Evolutionary conservation across 2,888 invertebrate genomes (phyloP).

Genomic region (Pterobdella sp.): DNA sequence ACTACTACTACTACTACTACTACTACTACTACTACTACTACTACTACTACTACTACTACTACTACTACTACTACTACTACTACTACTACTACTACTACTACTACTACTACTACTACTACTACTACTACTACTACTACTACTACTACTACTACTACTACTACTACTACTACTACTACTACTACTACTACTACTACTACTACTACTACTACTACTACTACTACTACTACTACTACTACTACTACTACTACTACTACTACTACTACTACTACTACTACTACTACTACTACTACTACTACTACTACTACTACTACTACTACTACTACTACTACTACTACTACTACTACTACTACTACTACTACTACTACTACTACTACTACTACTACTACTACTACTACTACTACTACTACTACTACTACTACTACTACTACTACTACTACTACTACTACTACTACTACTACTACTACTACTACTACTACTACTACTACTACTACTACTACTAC

Average conservation of each 20-base stretch:
- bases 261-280: constrained; percentile 32
- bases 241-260: constrained; percentile 31
- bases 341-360: constrained; percentile 32
- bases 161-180: constrained; percentile 32
- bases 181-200: constrained; percentile 32
- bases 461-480: constrained; percentile 31
- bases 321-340: constrained; percentile 33
- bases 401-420: constrained; percentile 32
- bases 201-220: constrained; percentile 31
- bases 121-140: constrained; percentile 32
- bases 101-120: constrained; percentile 32
- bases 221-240: constrained; percentile 32
- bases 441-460: constrained; percentile 32
- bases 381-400: constrained; percentile 32
- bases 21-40: constrained; percentile 32
- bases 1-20: constrained; percentile 32
- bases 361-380: constrained; percentile 31
- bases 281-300: constrained; percentile 32
- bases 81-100: constrained; percentile 31
- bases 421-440: constrained; percentile 32
- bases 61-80: constrained; percentile 32
- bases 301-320: constrained; percentile 31
- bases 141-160: constrained; percentile 31
- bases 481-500: constrained; percentile 32
- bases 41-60: constrained; percentile 31